Percentiles rank a stretch among this genome's conserved stretches.
Evolutionary conservation across 1,140 invertebrate species (phyloP).

Genomic region (Leptoteleia sp.): DNA sequence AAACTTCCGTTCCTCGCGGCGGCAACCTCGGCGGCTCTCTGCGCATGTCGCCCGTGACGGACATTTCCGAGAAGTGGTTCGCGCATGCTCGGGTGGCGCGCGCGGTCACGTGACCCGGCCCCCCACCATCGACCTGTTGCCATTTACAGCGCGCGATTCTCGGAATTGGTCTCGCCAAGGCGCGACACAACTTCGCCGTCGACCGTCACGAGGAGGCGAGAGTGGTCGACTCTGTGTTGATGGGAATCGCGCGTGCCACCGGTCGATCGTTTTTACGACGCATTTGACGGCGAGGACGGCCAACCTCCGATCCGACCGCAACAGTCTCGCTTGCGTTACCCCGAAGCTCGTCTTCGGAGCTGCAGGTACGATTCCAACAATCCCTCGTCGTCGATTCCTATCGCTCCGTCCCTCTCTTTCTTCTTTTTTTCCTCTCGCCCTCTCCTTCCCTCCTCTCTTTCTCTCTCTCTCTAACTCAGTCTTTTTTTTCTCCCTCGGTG

Average conservation of each 20-base stretch:
- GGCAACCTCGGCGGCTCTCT: constrained; percentile 15
- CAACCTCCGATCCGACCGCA: constrained; percentile 2
- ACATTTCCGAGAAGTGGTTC: constrained; percentile 22
- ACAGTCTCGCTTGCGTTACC: not conserved
- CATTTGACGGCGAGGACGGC: constrained; percentile 30
- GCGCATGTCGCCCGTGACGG: constrained; percentile 26
- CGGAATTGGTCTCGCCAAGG: constrained; percentile 69
- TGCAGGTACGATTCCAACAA: constrained; percentile 18
- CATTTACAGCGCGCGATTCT: constrained; percentile 75
- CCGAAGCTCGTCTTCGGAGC: constrained; percentile 12
- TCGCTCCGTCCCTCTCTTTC: not conserved
- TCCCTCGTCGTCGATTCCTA: not conserved
- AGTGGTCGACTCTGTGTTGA: constrained; percentile 40
- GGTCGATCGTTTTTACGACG: constrained; percentile 58
- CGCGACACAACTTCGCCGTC: constrained; percentile 57
- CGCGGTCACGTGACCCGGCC: constrained; percentile 66
- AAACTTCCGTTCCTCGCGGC: constrained; percentile 7
- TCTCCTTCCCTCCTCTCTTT: not conserved
- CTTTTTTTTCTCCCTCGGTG: not conserved
- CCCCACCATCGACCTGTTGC: constrained; percentile 58
- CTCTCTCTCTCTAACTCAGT: no score
- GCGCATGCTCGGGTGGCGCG: constrained; percentile 33
- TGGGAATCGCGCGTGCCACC: constrained; percentile 57
- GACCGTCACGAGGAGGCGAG: constrained; percentile 30
- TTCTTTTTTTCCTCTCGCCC: not conserved